These are phyloP conservation scores for Rhinichthys osculus DNA, from an alignment of 2,797 vertebrate genomes.

Conservation along the genomic window DNA sequence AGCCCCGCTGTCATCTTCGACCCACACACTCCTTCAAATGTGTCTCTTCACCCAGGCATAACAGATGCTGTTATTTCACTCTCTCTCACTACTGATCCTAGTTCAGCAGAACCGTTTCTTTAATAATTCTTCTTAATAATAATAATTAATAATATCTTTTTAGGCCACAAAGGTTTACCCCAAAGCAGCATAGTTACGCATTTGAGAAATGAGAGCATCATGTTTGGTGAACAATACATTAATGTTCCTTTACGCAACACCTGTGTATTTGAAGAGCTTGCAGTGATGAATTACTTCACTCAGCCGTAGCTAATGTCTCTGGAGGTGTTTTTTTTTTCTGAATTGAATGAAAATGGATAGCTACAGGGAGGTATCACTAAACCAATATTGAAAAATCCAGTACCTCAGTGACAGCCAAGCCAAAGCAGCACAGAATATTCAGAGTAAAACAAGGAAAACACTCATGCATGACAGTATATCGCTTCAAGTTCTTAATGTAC, in stretches of 20 bases:
- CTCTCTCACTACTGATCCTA: constrained; percentile 9
- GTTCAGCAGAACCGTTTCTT: constrained; percentile 8
- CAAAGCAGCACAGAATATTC: constrained; percentile 32
- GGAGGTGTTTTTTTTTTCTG: constrained; percentile 30
- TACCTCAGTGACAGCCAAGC: constrained; percentile 38
- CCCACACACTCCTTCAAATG: constrained; percentile 34
- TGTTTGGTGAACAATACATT: constrained; percentile 42
- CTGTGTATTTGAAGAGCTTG: constrained; percentile 32
- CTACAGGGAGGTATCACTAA: constrained; percentile 49
- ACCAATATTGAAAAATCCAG: constrained; percentile 48
- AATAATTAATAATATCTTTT: not conserved
- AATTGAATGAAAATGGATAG: constrained; percentile 48
- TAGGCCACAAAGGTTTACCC: constrained; percentile 15
- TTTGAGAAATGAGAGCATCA: constrained; percentile 42
- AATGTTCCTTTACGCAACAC: constrained; percentile 40
- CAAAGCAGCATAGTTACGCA: constrained; percentile 9
- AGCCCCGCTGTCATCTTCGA: constrained; percentile 9
- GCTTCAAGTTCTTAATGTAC: constrained; percentile 15
- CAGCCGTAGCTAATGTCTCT: constrained; percentile 46
- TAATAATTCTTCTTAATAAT: not conserved
- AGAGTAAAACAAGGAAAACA: constrained; percentile 28
- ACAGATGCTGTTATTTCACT: not conserved
- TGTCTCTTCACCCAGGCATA: constrained; percentile 8
- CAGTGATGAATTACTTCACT: constrained; percentile 50
- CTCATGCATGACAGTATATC: constrained; percentile 31